Evolutionary conservation across 2,888 invertebrate genomes (phyloP), one percentile per base, ranked within the genome.

Genomic region (Bombylius discolor): DNA sequence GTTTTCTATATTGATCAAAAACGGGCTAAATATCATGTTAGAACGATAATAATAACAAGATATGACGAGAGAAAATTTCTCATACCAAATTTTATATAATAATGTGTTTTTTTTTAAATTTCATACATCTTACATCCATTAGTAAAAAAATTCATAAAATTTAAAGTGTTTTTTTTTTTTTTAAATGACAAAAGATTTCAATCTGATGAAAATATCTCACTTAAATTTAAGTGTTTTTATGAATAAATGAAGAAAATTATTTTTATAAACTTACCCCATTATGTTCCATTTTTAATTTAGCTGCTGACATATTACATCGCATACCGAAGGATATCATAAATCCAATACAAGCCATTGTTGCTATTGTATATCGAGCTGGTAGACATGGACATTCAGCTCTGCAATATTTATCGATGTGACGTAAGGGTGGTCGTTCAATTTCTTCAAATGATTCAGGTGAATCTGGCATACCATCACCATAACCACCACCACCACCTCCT

Each of bases 271-370:
- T 79, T 66, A 83, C 84, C 64, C 77, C 76, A 63, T 73, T 72
- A 58, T 79, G 79, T 62, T 84, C 83, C 71, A 86, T 79, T 70
- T 88, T 85, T 57, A 93, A 82, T 73, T 96, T 94, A 50, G 98
- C 97, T 76, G 98, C 94, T 55, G 97, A 94, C 89, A 99, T 92
- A 77, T 98, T 99, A 75, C 96, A 97, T 57, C 99, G 83, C 85
- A 99, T 99, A 23, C 99, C 99, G 69, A 95, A 94, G 74, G 92
- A 92, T 69, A 94, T 93, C 73, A 94, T 83, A 75, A 94, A 94
- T 56, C 94, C 92, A 68, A 90, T 71, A 70, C 91, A 91, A 23
- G 91, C 89, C 68, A 93, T 80, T 60, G 89, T 74, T 55, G 92
- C 90, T 60, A 92, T 86, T 13, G 93, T 93, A 74, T 87, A 92